Conservation (phyloP, 2,113 vertebrate species). For the Epinephelus cyanopodus region DNA sequence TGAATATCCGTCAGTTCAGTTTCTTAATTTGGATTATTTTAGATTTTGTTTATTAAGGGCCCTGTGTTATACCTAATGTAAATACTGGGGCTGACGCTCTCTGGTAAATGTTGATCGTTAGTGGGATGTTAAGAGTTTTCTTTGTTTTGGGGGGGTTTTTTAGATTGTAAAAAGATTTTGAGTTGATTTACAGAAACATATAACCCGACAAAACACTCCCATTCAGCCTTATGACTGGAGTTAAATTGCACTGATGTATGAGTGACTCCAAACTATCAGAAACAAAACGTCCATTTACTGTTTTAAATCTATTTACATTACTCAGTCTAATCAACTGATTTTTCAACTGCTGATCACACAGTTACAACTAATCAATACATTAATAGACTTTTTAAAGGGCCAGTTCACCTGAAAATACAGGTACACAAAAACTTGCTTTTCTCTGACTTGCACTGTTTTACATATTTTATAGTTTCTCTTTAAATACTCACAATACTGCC, state of each 20-base stretch:
- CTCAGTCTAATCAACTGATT: neutral
- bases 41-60: slow-evolving; percentile 14
- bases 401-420: neutral
- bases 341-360: neutral
- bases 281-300: neutral
- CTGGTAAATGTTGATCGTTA: neutral
- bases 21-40: slow-evolving; percentile 40
- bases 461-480: neutral
- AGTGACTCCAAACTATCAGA: slow-evolving; percentile 45
- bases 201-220: slow-evolving; percentile 15
- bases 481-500: neutral
- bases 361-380: neutral
- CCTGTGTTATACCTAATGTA: slow-evolving; percentile 14
- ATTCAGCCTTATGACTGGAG: slow-evolving; percentile 3
- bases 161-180: slow-evolving; percentile 17
- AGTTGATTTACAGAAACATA: slow-evolving; percentile 23
- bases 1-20: slow-evolving; percentile 40
- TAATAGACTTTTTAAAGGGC: neutral
- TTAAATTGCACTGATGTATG: slow-evolving; percentile 46
- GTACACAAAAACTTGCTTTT: neutral
- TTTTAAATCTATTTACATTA: neutral
- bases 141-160: neutral
- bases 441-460: neutral
- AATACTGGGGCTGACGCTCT: slow-evolving; percentile 8
- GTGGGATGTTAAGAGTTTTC: neutral